Evolutionary conservation across 1,140 invertebrate genomes (phyloP).

Genomic region (Drosophila leontia): DNA sequence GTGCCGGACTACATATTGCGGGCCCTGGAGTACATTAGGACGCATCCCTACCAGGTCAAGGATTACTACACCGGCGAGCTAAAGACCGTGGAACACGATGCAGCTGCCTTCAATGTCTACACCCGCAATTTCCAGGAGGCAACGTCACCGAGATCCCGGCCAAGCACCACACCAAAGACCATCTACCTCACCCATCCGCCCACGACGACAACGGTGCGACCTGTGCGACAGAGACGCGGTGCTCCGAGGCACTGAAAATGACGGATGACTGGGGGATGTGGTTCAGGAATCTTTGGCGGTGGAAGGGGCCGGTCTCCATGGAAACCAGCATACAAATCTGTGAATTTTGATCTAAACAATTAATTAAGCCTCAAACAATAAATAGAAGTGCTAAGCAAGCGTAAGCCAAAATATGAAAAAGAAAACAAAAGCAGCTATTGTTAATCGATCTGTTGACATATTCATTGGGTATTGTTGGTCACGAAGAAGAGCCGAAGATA

Average conservation of each 20-base stretch:
- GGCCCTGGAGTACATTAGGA: slow-evolving; percentile 86
- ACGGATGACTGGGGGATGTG: neutral
- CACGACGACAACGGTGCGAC: slow-evolving; percentile 21
- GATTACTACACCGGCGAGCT: slow-evolving; percentile 73
- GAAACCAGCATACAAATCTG: slow-evolving; percentile 49
- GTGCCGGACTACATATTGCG: slow-evolving; percentile 77
- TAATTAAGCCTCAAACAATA: slow-evolving; percentile 67
- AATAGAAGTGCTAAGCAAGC: slow-evolving; percentile 64
- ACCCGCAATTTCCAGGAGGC: slow-evolving; percentile 53
- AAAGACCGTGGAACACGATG: slow-evolving; percentile 66
- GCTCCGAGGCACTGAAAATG: slow-evolving; percentile 10
- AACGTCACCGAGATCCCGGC: slow-evolving; percentile 50
- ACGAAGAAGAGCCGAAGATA: neutral
- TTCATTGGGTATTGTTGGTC: slow-evolving; percentile 4
- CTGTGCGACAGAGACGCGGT: slow-evolving; percentile 20
- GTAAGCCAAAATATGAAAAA: slow-evolving; percentile 34
- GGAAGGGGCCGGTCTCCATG: slow-evolving; percentile 26
- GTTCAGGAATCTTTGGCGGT: neutral
- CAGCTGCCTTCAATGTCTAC: slow-evolving; percentile 73
- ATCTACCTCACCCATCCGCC: slow-evolving; percentile 70
- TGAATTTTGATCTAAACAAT: slow-evolving; percentile 76
- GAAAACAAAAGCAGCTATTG: slow-evolving; percentile 29
- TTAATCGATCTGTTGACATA: slow-evolving; percentile 17
- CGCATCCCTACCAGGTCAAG: slow-evolving; percentile 75
- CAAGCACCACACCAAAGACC: slow-evolving; percentile 61